Evolutionary conservation across 30 jellyfish, hydroid and myxozoan species (phyloP), one percentile per base, ranked within the genome.

Genomic region (Sanderia malayensis): DNA sequence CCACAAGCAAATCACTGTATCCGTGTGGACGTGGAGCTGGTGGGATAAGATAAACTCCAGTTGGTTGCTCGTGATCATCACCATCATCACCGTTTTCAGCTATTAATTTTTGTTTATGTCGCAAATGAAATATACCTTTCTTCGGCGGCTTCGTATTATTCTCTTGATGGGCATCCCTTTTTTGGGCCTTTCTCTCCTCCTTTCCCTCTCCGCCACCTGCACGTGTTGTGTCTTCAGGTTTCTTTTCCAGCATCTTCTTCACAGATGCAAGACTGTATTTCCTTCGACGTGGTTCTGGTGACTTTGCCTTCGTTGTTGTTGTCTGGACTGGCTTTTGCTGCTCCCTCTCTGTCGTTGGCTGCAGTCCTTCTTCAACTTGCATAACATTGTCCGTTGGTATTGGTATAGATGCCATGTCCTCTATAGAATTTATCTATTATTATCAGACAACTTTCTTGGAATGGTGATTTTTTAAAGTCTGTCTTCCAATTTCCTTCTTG

Each of bases 211-310:
- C 79, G 47, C 15, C 15, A 15, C 15, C 15, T 6, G 15, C 15
- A 6, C 15, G 11, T 41, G 8, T 41, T 6, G 55, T 41, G 11
- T 76, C 88, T 9, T 29, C 58, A 4, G 81, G 0, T 44, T 78
- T 78, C 79, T 78, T 78, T 31, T 78, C 89, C 47, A 78, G 89
- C 29, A 26, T 67, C 52, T 78, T 46, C 86, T 59, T 82, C 29
- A 82, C 86, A 1, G 94, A 82, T 21, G 85, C 94, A 44, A 82
- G 72, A 27, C 94, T 82, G 76, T 72, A 72, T 46, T 82, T 82
- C 47, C 94, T 58, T 63, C 94, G 68, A 47, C 86, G 74, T 0
- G 74, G 67, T 76, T 82, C 94, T 0, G 94, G 86, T 23, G 85
- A 61, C 28, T 64, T 82, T 31, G 89, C 49, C 29, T 81, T 82